phyloP scores from a whole-genome alignment of 2,797 vertebrate species.

The Enteromius radiatus region DNA sequence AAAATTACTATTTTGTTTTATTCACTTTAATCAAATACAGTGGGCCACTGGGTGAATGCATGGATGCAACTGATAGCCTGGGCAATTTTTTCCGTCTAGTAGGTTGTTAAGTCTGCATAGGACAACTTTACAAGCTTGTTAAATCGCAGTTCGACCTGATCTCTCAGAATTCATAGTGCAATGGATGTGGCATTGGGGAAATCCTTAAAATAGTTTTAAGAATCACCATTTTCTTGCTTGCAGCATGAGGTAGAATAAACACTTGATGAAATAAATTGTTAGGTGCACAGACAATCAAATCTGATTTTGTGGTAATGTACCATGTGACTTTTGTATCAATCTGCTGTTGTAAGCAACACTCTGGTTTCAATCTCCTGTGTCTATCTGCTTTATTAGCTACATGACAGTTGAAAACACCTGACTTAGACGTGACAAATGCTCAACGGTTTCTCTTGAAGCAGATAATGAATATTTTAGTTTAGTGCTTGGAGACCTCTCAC shows the following conservation, averaged over 20 bases:
- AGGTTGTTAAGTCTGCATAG: slow-evolving; percentile 14
- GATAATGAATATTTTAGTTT: slow-evolving; percentile 10
- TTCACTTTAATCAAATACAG: background rate
- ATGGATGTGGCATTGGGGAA: slow-evolving; percentile 4
- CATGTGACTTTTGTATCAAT: slow-evolving; percentile 27
- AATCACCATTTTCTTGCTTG: background rate
- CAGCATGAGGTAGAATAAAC: background rate
- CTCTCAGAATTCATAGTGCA: slow-evolving; percentile 8
- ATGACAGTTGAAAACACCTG: background rate
- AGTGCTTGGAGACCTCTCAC: background rate
- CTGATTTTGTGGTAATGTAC: slow-evolving; percentile 42
- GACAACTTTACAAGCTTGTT: slow-evolving; percentile 24
- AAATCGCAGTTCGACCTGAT: slow-evolving; percentile 4
- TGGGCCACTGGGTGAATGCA: background rate
- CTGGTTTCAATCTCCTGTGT: slow-evolving; percentile 3
- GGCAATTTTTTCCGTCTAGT: background rate
- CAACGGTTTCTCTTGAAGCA: background rate
- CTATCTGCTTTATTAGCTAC: slow-evolving; percentile 4
- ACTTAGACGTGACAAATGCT: slow-evolving; percentile 4
- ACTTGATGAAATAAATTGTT: slow-evolving; percentile 56
- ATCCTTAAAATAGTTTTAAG: slow-evolving; percentile 4
- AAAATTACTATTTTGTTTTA: background rate
- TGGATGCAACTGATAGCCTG: background rate
- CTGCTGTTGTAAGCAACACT: slow-evolving; percentile 10
- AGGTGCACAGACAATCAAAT: slow-evolving; percentile 71